Evolutionary conservation across 2,888 invertebrate genomes (phyloP).

Genomic region (Hipparchia sbordonii): DNA sequence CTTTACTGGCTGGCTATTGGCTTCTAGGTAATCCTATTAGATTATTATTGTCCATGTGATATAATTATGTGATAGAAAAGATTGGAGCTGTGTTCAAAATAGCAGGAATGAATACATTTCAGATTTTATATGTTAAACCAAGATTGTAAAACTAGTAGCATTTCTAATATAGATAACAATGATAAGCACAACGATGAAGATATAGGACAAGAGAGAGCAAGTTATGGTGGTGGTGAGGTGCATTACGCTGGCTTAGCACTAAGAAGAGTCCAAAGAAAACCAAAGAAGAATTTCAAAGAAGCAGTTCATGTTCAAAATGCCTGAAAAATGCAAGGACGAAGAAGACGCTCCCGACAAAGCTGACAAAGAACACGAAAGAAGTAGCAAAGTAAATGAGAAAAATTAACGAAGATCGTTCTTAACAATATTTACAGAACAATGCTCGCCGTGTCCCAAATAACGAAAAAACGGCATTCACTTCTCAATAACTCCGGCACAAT

Average conservation of each 20-base stretch:
- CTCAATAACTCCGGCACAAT: neutral
- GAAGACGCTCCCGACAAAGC: neutral
- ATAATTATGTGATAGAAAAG: neutral
- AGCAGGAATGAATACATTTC: no score
- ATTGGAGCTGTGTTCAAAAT: no score
- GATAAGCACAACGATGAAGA: no score
- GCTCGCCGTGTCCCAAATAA: neutral
- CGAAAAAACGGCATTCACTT: conserved; percentile 1
- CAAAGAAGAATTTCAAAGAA: no score
- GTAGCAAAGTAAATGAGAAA: neutral
- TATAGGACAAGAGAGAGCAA: no score
- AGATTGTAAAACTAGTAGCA: no score
- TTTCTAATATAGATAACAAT: no score
- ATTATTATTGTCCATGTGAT: neutral
- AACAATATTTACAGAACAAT: neutral
- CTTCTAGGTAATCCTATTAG: neutral
- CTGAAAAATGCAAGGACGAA: no score
- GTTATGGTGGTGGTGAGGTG: no score
- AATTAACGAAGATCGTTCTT: neutral
- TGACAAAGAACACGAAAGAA: neutral
- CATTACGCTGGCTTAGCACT: no score
- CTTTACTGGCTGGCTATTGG: neutral
- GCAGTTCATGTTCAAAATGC: neutral
- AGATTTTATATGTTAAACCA: no score
- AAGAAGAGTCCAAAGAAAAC: no score